Evolutionary conservation across 2,888 invertebrate genomes (phyloP), one percentile per base, ranked within the genome.

Genomic region (Tinea semifulvella): DNA sequence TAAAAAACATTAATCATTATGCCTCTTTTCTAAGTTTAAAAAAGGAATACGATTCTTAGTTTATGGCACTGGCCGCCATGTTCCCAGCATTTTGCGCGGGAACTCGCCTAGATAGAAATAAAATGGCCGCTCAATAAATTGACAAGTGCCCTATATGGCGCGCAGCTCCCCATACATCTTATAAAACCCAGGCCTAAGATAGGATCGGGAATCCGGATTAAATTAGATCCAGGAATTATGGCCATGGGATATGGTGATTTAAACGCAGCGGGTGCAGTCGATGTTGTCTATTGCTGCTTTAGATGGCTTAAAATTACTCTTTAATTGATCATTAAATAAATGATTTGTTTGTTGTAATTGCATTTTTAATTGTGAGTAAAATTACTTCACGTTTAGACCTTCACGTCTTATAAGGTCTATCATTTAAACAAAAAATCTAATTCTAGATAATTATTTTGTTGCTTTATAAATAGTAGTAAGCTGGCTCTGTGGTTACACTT

Each of bases 141-240:
- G 76, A 77, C 76, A 73, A 64, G 65, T 47, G 51, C 75, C 75
- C 53, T 77, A 71, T 73, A 75, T 49, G 74, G 76, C 48, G 48
- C 48, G 52, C 49, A 56, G 54, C 56, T 53, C 57, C 53, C 53
- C 60, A 68, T 70, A 64, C 71, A 65, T 36, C 36, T 36, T 36
- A 18, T 18, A 36, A 18, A 36, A 6, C 14, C n/a, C 5, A 18
- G 36, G n/a, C 10, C 40, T 18, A 40, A 40, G 40, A 40, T 40
- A 40, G 40, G 19, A 40, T 40, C 40, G 7, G 22, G 40, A 40
- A 40, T 40, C 40, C 14, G 22, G 22, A 40, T 40, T 40, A 40
- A 40, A 40, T 40, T 40, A 40, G 40, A 40, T 40, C 40, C 14
- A 20, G 22, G 40, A 40, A 22, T 22, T 40, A 40, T 40, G 40